Percentiles rank a stretch among this genome's conserved stretches.
Evolutionary conservation across 2,888 invertebrate species (phyloP).

Genomic region (Macrophya annulata): DNA sequence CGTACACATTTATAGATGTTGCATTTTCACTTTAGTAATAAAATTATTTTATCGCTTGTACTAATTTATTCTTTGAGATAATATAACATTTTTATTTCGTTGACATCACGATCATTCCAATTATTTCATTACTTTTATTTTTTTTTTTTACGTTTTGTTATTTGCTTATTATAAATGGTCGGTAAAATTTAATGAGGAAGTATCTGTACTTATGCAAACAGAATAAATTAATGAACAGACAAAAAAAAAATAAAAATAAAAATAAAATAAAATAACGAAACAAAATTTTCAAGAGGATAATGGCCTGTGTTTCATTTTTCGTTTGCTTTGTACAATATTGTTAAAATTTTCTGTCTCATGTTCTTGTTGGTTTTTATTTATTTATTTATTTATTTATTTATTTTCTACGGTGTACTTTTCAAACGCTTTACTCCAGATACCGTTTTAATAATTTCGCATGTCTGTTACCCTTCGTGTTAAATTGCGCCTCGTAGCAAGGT

Average conservation of each 20-base stretch:
- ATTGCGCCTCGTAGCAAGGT: not conserved
- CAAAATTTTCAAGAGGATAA: not conserved
- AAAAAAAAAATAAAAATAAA: no score
- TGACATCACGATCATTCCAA: no score
- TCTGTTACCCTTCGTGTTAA: slow-evolving; percentile 7
- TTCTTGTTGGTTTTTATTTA: not conserved
- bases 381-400: not conserved
- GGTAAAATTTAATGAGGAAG: no score
- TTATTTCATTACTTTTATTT: not conserved
- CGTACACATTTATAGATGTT: not conserved
- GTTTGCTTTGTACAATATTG: not conserved
- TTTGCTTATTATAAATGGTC: not conserved
- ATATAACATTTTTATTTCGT: no score
- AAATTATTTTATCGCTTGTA: not conserved
- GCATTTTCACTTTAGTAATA: not conserved
- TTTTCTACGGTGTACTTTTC: not conserved
- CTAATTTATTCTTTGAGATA: no score
- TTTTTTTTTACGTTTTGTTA: not conserved
- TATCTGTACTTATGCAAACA: no score
- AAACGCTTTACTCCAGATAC: not conserved
- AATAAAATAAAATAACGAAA: no score
- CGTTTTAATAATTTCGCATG: slow-evolving; percentile 2
- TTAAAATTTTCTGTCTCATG: not conserved
- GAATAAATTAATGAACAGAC: no score
- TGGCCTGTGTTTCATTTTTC: not conserved